Conservation (phyloP, 2,888 invertebrate species). For the Caenorhabditis sinica region DNA sequence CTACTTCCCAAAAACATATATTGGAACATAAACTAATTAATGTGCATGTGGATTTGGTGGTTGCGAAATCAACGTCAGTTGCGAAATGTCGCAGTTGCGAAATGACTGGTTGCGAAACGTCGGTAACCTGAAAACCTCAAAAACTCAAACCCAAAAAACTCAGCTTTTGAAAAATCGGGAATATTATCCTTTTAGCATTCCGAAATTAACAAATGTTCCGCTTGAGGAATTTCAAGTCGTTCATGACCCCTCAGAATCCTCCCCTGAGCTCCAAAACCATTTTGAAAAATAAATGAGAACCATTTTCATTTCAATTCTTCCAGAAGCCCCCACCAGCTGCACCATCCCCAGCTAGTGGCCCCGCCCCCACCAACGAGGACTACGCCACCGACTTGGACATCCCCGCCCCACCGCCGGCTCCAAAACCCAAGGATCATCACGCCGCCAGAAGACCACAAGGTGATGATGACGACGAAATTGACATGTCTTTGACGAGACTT, state of each 20-base stretch:
- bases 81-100: too few species aligned
- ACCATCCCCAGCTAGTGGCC: conserved; percentile 19
- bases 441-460: conserved; percentile 50
- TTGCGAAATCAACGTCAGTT: too few species aligned
- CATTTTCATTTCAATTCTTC: background rate
- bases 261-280: background rate
- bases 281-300: background rate
- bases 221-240: too few species aligned
- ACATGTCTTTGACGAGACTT: conserved; percentile 60
- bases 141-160: too few species aligned
- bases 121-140: too few species aligned
- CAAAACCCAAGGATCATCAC: conserved; percentile 9
- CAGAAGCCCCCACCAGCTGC: conserved; percentile 59
- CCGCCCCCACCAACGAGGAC: conserved; percentile 61
- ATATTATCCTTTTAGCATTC: too few species aligned
- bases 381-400: conserved; percentile 57
- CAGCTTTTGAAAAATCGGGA: too few species aligned
- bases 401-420: conserved; percentile 31
- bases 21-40: too few species aligned
- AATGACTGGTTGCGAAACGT: too few species aligned
- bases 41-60: too few species aligned
- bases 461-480: conserved; percentile 66
- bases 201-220: too few species aligned
- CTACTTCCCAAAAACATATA: too few species aligned
- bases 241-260: background rate